Base-by-base conservation (phyloP, 2,888 invertebrate species). In the Eupithecia inturbata region DNA sequence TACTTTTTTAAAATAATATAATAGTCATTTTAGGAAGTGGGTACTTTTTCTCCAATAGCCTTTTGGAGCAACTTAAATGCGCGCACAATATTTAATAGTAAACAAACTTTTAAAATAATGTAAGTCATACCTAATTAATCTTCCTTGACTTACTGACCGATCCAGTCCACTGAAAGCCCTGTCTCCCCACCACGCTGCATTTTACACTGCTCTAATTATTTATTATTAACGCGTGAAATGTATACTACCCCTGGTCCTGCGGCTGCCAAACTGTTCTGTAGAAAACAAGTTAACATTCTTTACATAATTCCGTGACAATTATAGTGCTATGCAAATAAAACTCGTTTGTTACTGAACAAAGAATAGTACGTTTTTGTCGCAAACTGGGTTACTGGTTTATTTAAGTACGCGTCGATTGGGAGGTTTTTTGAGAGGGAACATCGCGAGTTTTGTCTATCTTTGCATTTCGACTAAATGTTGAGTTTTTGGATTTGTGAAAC, bases 231-330 rank as follows among this genome's bases (percentile, higher is more conserved):
- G 57, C 57, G 26, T 57, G 57, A 57, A 57, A 57, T 57, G 57
- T 57, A 14, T 57, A 26, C 57, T 57, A 57, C 26, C 57, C 63
- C 63, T 62, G 33, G n/a, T n/a, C 39, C 36, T 26, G 67, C 39
- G 68, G 68, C 41, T 74, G 74, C 71, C 74, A 74, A 66, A 70
- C 70, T 49, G 63, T 68, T 70, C 62, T 68, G 53, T 28, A 60
- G 67, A 33, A 64, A 57, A 57, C 57, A 74, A 67, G 67, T 64
- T 62, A 71, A 33, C 70, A 73, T 73, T 73, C 73, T 73, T 67
- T 70, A 33, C 73, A 73, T 73, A 70, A 70, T 60, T 72, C 53
- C 22, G 60, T 62, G 62, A 73, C 73, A 70, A 70, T 70, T 73
- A 67, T 60, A 70, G 67, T 53, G 69, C 64, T 67, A 73, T 70